Evolutionary conservation across 2,113 vertebrate species (phyloP).

Genomic region (Polypterus senegalus): DNA sequence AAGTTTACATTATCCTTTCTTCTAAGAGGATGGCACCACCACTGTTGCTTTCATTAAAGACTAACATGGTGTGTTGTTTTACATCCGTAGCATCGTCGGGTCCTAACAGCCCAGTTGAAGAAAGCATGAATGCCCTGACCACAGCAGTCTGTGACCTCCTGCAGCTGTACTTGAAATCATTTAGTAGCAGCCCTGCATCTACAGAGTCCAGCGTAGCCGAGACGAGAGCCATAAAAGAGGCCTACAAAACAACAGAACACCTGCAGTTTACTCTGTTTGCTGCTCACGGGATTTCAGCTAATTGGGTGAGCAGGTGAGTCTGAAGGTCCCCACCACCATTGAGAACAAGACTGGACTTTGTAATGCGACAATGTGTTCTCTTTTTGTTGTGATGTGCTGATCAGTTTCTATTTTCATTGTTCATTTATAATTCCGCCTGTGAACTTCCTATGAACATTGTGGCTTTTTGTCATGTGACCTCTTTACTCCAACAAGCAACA

Average conservation of each 20-base stretch:
- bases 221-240: constrained; percentile 52
- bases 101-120: constrained; percentile 53
- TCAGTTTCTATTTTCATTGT: too few species aligned
- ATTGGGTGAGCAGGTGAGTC: constrained; percentile 80
- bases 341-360: too few species aligned
- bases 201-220: constrained; percentile 21
- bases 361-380: too few species aligned
- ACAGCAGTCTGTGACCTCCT: constrained; percentile 69
- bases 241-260: constrained; percentile 71
- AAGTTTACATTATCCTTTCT: not conserved
- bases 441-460: too few species aligned
- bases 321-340: not conserved
- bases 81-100: constrained; percentile 40
- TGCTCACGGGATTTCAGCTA: constrained; percentile 72
- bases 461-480: too few species aligned
- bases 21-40: not conserved
- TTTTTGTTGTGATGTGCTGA: too few species aligned
- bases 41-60: constrained; percentile 7
- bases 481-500: too few species aligned
- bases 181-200: constrained; percentile 36
- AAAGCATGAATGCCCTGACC: constrained; percentile 58
- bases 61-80: constrained; percentile 21
- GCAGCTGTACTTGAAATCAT: constrained; percentile 64
- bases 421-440: too few species aligned
- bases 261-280: constrained; percentile 88